Conservation (phyloP, 2,113 vertebrate species). For the Phocoena phocoena region DNA sequence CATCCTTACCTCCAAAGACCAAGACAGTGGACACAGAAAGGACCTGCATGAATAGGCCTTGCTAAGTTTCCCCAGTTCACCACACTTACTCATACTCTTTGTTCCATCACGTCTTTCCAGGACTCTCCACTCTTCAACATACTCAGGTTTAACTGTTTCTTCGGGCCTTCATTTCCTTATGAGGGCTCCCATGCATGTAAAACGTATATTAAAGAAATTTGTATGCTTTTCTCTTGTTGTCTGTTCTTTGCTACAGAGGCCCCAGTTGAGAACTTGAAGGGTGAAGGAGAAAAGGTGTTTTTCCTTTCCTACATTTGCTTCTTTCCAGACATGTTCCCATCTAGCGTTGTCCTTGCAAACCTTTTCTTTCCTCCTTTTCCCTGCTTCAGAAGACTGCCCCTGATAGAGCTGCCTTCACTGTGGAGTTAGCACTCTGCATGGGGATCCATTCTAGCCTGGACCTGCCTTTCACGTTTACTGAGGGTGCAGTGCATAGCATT, state of each 20-base stretch:
- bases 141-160: not conserved
- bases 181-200: not conserved
- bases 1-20: not conserved
- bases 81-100: not conserved
- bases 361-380: not conserved
- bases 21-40: not conserved
- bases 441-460: not conserved
- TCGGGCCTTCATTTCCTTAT: not conserved
- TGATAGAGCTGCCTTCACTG: not conserved
- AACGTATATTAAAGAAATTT: not conserved
- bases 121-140: not conserved
- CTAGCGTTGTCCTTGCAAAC: not conserved
- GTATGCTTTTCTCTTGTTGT: not conserved
- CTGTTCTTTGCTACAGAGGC: not conserved
- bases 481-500: not conserved
- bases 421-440: not conserved
- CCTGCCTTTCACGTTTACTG: not conserved
- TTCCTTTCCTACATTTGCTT: not conserved
- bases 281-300: not conserved
- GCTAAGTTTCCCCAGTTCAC: not conserved
- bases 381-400: not conserved
- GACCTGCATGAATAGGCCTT: not conserved
- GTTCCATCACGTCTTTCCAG: not conserved
- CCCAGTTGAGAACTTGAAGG: not conserved
- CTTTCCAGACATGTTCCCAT: not conserved